Evolutionary conservation across 2,113 vertebrate genomes (phyloP), one percentile per base, ranked within the genome.

Genomic region (Sinocyclocheilus anshuiensis): DNA sequence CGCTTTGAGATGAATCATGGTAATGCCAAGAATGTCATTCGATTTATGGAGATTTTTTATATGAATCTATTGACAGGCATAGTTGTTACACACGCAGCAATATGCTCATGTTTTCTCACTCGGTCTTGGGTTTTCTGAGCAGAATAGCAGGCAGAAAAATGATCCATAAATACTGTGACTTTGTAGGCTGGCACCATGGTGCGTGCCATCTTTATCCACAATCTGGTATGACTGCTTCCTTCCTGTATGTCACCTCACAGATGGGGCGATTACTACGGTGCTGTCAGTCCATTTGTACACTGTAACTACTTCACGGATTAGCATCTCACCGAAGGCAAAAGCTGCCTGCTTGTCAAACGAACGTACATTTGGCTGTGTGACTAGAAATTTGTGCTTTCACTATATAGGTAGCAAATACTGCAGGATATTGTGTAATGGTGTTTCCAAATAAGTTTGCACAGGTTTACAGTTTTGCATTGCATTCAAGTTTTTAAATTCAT

Each of bases 221-320:
- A 81, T 87, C 88, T 89, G 88, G 79, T 69, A 61, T 75, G 83
- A 87, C 74, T 83, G 86, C 74, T 84, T 87, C 67, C 83, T 87
- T 87, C 85, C 86, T 89, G 84, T 87, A 82, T 82, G 82, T 89
- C 88, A 89, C 86, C 88, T 89, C 86, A 86, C 88, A 89, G 88
- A 89, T 89, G 88, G 88, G 88, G 26, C 67, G 79, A 87, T 89
- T 89, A 89, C 86, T 87, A 89, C 48, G 50, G 57, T 72, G 82
- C 79, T 87, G 88, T 89, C 86, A 84, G 86, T 82, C 84, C 80
- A 86, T 87, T 89, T 89, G 88, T 89, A 87, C 84, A 83, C 36
- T 69, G 81, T 81, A 80, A 86, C 65, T 86, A 67, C 86, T 77
- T 77, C 74, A 76, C 39, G 65, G 69, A 87, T 86, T 87, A 87